Percentiles rank a stretch among this genome's conserved stretches.
Conservation (phyloP, 2,113 vertebrate species). For the Hyla sarda region DNA sequence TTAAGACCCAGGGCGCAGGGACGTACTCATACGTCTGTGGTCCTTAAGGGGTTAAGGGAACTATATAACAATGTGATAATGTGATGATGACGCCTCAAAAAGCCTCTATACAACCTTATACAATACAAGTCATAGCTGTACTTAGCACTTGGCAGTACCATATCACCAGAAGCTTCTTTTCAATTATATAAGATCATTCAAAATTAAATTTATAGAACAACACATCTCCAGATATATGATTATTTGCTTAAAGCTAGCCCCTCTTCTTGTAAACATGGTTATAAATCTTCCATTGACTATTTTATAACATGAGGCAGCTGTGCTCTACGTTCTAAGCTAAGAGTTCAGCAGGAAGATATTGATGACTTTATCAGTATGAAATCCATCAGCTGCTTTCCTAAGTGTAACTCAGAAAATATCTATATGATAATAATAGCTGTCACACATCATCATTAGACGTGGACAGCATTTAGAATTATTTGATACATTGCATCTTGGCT, state of each 20-base stretch:
- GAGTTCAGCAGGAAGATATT: constrained; percentile 75
- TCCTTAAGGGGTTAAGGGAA: too few relatives aligned
- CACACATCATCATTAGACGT: constrained; percentile 81
- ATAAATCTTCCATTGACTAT: constrained; percentile 61
- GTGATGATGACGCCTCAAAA: too few relatives aligned
- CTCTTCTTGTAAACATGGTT: constrained; percentile 55
- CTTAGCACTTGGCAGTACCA: background rate
- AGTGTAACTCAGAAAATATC: constrained; percentile 83
- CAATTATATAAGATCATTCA: background rate
- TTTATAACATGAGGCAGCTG: constrained; percentile 13
- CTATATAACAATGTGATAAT: too few relatives aligned
- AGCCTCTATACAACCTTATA: too few relatives aligned
- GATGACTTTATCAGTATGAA: constrained; percentile 83
- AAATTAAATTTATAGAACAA: background rate
- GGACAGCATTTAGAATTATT: constrained; percentile 75
- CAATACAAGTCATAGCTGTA: too few relatives aligned
- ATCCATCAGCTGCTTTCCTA: constrained; percentile 79
- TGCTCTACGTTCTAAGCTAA: constrained; percentile 67
- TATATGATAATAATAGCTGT: constrained; percentile 86
- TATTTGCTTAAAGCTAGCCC: constrained; percentile 60
- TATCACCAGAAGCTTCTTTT: background rate
- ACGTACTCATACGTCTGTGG: too few relatives aligned
- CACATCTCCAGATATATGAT: constrained; percentile 55
- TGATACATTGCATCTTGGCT: constrained; percentile 77
- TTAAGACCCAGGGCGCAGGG: too few relatives aligned